Evolutionary conservation across 1,140 invertebrate species (phyloP), one percentile per base, ranked within the genome.

Genomic region (Sweltsa coloradensis): DNA sequence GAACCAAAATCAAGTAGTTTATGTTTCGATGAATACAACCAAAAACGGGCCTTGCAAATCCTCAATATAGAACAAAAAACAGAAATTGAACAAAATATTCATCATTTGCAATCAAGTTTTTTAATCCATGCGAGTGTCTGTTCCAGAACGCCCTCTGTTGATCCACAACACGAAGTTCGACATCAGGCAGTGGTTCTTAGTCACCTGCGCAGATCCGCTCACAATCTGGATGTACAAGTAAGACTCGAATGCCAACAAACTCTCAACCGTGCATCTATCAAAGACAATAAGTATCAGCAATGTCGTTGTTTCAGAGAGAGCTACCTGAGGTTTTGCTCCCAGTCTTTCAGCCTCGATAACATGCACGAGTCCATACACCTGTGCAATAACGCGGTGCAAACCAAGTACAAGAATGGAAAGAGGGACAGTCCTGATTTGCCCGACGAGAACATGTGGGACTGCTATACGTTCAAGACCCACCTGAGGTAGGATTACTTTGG

Each of bases 171-270:
- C 89, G 2, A 95, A 95, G 72, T 94, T 94, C 60, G 90, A 95
- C 64, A 94, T 95, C 47, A 71, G 87, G 2, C 86, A 89, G 62
- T 92, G 89, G 89, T 95, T 97, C 68, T 68, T 97, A 31, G 81
- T 94, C 3, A 91, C 89, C 1, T 84, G 81, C 62, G 84, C 85
- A 53, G 85, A 90, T 61, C 92, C 92, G 1, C 61, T 96, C 14
- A 90, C 87, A 2, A 79, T 96, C 19, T 97, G 90, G 89, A 83
- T 93, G 68, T 94, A 92, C 67, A 86, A 82, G 81, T 86, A 71
- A 69, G 67, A 50, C 27, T 7, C 27, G 7, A n/a, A 7, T 31
- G 6, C 6, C 34, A n/a, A 37, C 14, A 37, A 37, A 21, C 34
- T 37, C 14, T 37, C 7, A 9, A 21, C 22, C 34, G 22, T 37